Evolutionary conservation across 1,140 invertebrate genomes (phyloP), one percentile per base, ranked within the genome.

Genomic region (Dreissena polymorpha): DNA sequence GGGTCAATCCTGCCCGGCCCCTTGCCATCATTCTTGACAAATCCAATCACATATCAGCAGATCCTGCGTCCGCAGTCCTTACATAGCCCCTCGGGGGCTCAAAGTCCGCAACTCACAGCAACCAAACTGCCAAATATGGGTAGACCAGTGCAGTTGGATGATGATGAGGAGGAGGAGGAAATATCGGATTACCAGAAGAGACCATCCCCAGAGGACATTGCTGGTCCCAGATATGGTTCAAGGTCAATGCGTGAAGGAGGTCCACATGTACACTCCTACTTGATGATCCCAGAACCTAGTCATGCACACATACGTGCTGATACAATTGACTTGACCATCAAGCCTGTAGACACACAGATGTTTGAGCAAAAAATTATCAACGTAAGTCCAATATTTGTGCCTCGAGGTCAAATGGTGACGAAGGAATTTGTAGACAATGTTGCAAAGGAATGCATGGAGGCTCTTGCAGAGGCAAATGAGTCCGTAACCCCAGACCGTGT

Each of bases 381-480:
- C 69, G 85, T 89, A 0, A 51, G 67, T n/a, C 87, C 82, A 8
- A 60, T 89, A 13, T 70, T 78, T 67, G 23, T 84, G 14, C 60
- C 51, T 27, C 27, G 29, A 49, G 80, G 81, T 0, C 18, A n/a
- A 25, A 55, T 21, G 23, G 85, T 84, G 29, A 55, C 83, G 3
- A 72, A 51, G 18, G 86, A 87, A 50, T 85, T 89, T 21, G 57
- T 91, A 10, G 82, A 89, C 29, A 81, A 69, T 39, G 64, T 86
- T 23, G 87, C 88, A 0, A 74, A 88, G 68, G 88, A 89, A 50
- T 91, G 91, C 70, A 89, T 91, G 57, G 90, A 91, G 49, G 74
- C 86, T 27, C 65, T 91, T 51, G 83, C 88, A 50, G 89, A 89
- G 16, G 87, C 88, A 5, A 84, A 89, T 21, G 85, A 88, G 29